Evolutionary conservation across 2,113 vertebrate species (phyloP), one percentile per base, ranked within the genome.

Genomic region (Lipophrys pholis): DNA sequence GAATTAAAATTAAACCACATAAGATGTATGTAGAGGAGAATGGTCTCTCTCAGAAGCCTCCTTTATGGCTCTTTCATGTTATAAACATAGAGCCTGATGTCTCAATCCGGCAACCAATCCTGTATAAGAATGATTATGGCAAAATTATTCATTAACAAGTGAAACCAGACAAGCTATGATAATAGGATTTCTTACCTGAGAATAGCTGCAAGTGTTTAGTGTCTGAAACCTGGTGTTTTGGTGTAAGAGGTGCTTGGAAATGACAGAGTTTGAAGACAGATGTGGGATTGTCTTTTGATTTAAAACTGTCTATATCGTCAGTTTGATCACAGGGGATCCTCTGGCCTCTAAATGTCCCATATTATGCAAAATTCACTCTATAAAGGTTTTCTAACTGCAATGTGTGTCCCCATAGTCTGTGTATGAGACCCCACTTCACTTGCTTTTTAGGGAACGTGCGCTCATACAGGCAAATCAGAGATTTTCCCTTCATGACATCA

Each of bases 81-180:
- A 85, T 82, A 78, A 83, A 73, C 79, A 62, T 66, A 78, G 63
- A 74, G 75, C 59, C 77, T 76, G 73, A 79, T 64, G 79, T 83
- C 78, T 91, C 77, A 83, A 88, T 90, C 82, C 81, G 88, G 79
- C 78, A 78, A 62, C 74, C 62, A 74, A 80, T 88, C 71, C 82
- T 75, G 73, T 82, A 88, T 82, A 73, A 67, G 43, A 16, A 71
- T 80, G 84, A 92, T 88, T 90, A 80, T 67, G 63, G 55, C 14
- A 49, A 87, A 83, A 87, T 82, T 49, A 77, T 87, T 87, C 80
- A 69, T 67, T 82, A 86, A 88, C 82, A 89, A 83, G 83, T 92
- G 81, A 91, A 88, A 70, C 69, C 81, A 88, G 82, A 80, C 81
- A 68, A 76, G 85, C 61, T 69, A 62, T 84, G 85, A 89, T 86